Evolutionary conservation across 2,888 invertebrate species (phyloP), one percentile per base, ranked within the genome.

Genomic region (Lasioglossum morio): DNA sequence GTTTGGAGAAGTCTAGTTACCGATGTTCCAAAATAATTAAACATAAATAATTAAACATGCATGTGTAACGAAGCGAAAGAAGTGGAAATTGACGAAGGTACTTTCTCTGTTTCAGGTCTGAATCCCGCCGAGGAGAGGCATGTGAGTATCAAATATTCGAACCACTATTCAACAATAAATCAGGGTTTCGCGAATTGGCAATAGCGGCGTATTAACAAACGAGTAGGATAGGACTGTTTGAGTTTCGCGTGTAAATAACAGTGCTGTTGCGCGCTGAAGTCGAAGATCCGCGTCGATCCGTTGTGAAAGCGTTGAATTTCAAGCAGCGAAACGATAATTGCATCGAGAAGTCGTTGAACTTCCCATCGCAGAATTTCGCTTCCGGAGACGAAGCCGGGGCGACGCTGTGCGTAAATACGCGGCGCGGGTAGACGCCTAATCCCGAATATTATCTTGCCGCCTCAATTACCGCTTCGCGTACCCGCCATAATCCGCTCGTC

Each of bases 71-170:
- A 12, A 14, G 23, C 14, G 14, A n/a, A 23, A 7, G n/a, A 43
- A 5, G 14, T 43, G 1, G 40, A n/a, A 40, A 43, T 40, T 70
- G 40, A 70, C n/a, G 4, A 14, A 4, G 0, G 27, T n/a, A 57
- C 86, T 79, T 86, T 87, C 87, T 93, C 82, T 93, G 92, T 94
- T 95, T 77, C 96, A 96, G 96, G 96, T 95, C 95, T 96, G 94
- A 96, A 96, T 95, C 96, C 96, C 72, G 96, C 96, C 34, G 97
- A 97, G 94, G 97, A 97, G 95, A 96, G 97, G 95, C 97, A 97
- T 96, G 97, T 97, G 95, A 97, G 97, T 97, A 96, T 90, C 73
- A 79, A 43, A 77, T 46, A 76, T 81, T 84, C 85, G 69, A 72
- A 74, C 40, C 53, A 72, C 37, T 69, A 48, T 63, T 43, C 73